Evolutionary conservation across 2,113 vertebrate species (phyloP).

Genomic region (Thunnus maccoyii): DNA sequence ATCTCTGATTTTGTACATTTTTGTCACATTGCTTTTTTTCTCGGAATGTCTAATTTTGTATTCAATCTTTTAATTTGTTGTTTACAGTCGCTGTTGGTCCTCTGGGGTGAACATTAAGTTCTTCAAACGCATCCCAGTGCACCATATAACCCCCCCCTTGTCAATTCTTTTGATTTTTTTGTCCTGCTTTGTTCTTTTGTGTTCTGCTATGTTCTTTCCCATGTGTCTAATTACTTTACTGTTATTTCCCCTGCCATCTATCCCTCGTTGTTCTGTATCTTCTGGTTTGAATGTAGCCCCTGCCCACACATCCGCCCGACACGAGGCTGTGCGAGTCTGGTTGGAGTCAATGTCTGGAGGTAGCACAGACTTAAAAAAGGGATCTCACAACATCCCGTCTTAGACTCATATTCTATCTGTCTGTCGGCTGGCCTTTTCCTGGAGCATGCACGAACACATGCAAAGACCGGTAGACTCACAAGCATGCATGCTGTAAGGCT

Average conservation of each 20-base stretch:
- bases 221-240: slow-evolving; percentile 78
- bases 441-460: slow-evolving; percentile 71
- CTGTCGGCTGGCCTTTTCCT: slow-evolving; percentile 50
- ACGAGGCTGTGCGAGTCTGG: slow-evolving; percentile 97
- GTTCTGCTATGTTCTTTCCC: slow-evolving; percentile 69
- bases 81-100: slow-evolving; percentile 50
- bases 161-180: slow-evolving; percentile 61
- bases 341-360: slow-evolving; percentile 98
- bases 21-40: slow-evolving; percentile 41
- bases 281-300: slow-evolving; percentile 89
- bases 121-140: slow-evolving; percentile 53
- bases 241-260: slow-evolving; percentile 75
- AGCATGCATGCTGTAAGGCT: slow-evolving; percentile 64
- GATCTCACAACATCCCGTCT: slow-evolving; percentile 53
- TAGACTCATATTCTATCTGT: slow-evolving; percentile 51
- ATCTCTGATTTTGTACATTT: slow-evolving; percentile 48
- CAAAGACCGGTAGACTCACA: slow-evolving; percentile 57
- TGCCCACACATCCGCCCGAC: slow-evolving; percentile 91
- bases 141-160: slow-evolving; percentile 46
- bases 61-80: slow-evolving; percentile 60
- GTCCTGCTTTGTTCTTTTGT: slow-evolving; percentile 73
- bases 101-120: slow-evolving; percentile 45
- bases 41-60: slow-evolving; percentile 74
- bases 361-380: slow-evolving; percentile 86
- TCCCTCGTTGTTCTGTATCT: slow-evolving; percentile 65